Base-by-base conservation (phyloP, 92 coral and sea anemone species). In the Pocillopora meandrina region DNA sequence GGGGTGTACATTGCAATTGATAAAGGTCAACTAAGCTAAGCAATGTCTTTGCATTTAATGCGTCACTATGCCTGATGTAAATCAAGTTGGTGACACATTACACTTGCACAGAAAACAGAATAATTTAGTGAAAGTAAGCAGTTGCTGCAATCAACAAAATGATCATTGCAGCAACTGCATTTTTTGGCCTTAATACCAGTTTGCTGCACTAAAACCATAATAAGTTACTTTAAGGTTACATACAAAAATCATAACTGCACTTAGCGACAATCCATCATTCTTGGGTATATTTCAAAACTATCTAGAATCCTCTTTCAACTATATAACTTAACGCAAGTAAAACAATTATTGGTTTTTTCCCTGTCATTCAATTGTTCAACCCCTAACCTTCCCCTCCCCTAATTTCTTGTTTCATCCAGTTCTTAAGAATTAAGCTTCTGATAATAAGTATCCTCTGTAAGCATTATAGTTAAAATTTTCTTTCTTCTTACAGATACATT, bases 1-100 rank as follows among this genome's bases (percentile, higher is more conserved):
- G 84, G 71, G 47, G 57, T 63, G 56, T 80, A 80, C 84, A 31
- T 80, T 59, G 75, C 84, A 80, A 67, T 80, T 62, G 62, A 80
- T 55, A 80, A 80, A 67, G 71, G 66, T 66, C 56, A 80, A 80
- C 49, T 80, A 59, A 80, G 60, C 65, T 80, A 67, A 67, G 20
- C 76, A 66, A 23, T 69, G 34, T 52, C 84, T 35, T 55, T 75
- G 79, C 65, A 75, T 60, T 10, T 56, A 75, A 75, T 8, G 79
- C 52, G 79, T 75, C 65, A 75, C 47, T 60, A 75, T 75, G 62
- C 42, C 79, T 75, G 55, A 70, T 70, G 55, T 70, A 70, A 70
- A 33, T 70, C 55, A 31, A 17, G 55, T 70, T 1, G 1, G 17
- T 70, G 55, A 15, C 56, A 31, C 55, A 33, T 70, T 31, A 5